Evolutionary conservation across 2,113 vertebrate species (phyloP), one percentile per base, ranked within the genome.

Genomic region (Malurus alboscapulatus): DNA sequence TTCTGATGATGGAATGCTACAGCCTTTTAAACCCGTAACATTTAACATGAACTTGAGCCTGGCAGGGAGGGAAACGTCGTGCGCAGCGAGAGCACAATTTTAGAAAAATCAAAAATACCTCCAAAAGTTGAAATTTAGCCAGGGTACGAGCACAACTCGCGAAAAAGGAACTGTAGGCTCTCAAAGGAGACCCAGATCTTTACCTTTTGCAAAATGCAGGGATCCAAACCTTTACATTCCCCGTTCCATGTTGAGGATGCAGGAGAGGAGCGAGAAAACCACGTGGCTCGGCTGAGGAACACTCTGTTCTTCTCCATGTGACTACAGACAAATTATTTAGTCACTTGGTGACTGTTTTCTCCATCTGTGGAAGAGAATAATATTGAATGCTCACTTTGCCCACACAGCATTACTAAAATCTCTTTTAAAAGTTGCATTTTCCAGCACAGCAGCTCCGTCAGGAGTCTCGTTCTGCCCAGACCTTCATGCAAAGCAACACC

Each of bases 381-480:
- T 61, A 62, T 51, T 42, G 72, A 89, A 84, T 95, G 94, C 87
- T 95, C 90, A 94, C 92, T 96, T 96, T 95, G 90, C 93, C 96
- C 94, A 95, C 93, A 79, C 91, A 93, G 77, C 74, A 77, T 82
- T 78, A 21, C 40, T 10, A 55, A 68, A 88, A 88, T 6, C 25
- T 42, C 69, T 2, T 67, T 29, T 14, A 17, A 91, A 93, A 92
- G 84, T 90, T 92, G 68, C 57, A 29, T 93, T 92, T 87, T 40
- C 2, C 21, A 84, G 58, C 59, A 22, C 8, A 25, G 79, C 32
- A 63, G 21, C 71, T 30, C 57, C 84, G n/a, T 7, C 80, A 34
- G 80, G 73, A 67, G 62, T 40, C 63, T 25, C 59, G 15, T 62
- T 59, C 87, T 88, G 63, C 63, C 67, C 82, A 40, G 58, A 26